Evolutionary conservation across 2,113 vertebrate genomes (phyloP), one percentile per base, ranked within the genome.

Genomic region (Myxocyprinus asiaticus): DNA sequence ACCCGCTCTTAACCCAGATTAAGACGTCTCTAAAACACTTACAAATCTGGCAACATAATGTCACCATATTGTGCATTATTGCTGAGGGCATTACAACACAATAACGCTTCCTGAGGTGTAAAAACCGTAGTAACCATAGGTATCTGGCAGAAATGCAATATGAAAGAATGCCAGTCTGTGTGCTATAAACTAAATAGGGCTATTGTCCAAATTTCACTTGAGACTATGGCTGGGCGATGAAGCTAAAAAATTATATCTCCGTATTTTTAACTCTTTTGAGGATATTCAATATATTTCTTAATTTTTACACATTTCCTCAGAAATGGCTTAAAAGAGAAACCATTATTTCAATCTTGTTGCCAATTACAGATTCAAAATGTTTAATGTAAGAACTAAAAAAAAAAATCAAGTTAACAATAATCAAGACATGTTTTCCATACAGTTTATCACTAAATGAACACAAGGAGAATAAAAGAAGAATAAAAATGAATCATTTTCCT

Each of bases 1-100:
- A 22, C 58, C 79, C 65, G 68, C 55, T 72, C 59, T 72, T 44
- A 59, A 17, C 65, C 69, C 76, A 83, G 85, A 88, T 88, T 77
- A 82, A 84, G 87, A 83, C 83, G 86, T 84, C 83, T 85, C 80
- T 55, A 81, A 56, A 70, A n/a, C 68, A 56, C 55, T 71, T 15
- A 44, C 56, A 71, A 71, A 59, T 72, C 55, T 72, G 70, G n/a
- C 70, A 61, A 72, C n/a, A 47, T 45, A 22, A 59, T 8, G 42
- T 17, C 9, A 17, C n/a, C 70, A 72, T 72, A 72, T 72, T 72
- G 70, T 58, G 2, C n/a, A 15, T 15, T 58, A 58, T 7, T n/a
- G 5, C 15, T n/a, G 55, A 15, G 6, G 55, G 55, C 6, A 6
- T 58, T 58, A 58, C 14, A 22, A 43, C 43, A 59, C 70, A 47